Base-by-base conservation (phyloP, 2,888 invertebrate species). In the Zonitis immaculata region DNA sequence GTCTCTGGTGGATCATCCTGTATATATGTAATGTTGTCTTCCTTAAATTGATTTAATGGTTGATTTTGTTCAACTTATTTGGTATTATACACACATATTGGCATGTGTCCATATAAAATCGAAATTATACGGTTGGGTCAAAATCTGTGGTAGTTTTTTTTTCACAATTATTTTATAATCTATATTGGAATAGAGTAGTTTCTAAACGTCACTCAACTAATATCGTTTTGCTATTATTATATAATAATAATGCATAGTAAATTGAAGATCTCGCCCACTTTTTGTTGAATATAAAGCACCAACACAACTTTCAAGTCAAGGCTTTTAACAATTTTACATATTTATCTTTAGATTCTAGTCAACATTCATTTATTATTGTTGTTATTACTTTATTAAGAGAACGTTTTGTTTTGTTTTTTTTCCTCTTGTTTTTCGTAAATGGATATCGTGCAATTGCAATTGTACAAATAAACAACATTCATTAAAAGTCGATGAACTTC, bases 401-500 rank as follows among this genome's bases (percentile, higher is more conserved):
- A 18, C 39, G 20, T 16, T n/a, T n/a, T n/a, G n/a, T n/a, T n/a
- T n/a, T 22, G 22, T 5, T 22, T 22, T 39, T 20, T 6, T 11
- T n/a, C n/a, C n/a, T n/a, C n/a, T n/a, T n/a, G n/a, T n/a, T n/a
- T n/a, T n/a, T n/a, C 11, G 1, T n/a, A 18, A 6, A 20, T 39
- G 20, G 9, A 20, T 39, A n/a, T 50, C 47, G 48, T 46, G 52
- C 52, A 58, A 52, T 52, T 46, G 52, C 52, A 58, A 52, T 52
- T 52, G 50, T 50, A 55, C 52, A 49, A 54, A 58, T 54, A 58
- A 58, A 58, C 54, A 52, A 52, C 53, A 56, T 49, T 49, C 47
- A 54, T 52, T 49, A 52, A 51, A 48, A 52, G 66, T 63, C 62
- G 56, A 54, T 64, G 63, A 64, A 64, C 63, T 39, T 39, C 7